A percentile compares a stretch with the other conserved stretches of the same genome.
These are phyloP conservation scores for Colaptes auratus DNA, from an alignment of 2,113 vertebrate genomes.

Conservation along the genomic window DNA sequence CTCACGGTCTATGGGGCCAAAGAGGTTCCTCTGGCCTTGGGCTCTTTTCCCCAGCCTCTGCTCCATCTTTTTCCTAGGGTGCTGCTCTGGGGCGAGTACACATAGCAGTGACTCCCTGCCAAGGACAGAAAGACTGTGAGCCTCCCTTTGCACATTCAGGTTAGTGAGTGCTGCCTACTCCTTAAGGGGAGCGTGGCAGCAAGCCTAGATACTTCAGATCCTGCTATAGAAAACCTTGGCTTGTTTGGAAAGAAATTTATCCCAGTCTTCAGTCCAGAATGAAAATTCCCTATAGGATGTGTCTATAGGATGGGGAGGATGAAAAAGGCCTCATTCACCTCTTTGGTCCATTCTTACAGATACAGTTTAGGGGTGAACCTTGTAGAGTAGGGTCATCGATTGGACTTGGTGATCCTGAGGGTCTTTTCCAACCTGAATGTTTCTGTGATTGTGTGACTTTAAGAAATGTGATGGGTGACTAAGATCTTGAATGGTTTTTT, in stretches of 20 bases:
- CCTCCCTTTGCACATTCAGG: neutral
- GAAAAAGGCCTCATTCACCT: neutral
- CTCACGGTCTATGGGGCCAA: conserved; percentile 79
- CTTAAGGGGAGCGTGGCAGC: neutral
- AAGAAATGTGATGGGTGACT: neutral
- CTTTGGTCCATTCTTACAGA: neutral
- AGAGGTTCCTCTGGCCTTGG: conserved; percentile 70
- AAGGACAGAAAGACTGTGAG: neutral
- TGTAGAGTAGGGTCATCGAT: too few species aligned
- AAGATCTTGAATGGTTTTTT: neutral
- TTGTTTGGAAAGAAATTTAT: neutral
- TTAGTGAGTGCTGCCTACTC: neutral
- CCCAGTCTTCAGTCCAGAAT: neutral
- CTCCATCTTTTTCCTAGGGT: neutral
- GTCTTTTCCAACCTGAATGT: too few species aligned
- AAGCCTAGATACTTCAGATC: neutral
- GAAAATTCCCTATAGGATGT: neutral
- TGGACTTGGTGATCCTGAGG: too few species aligned
- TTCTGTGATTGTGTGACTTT: neutral
- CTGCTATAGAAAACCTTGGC: neutral
- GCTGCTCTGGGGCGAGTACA: fast-evolving
- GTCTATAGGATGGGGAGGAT: neutral
- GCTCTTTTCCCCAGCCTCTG: neutral
- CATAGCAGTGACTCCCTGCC: neutral
- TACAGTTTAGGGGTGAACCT: too few species aligned